Evolutionary conservation across 1,140 invertebrate genomes (phyloP), one percentile per base, ranked within the genome.

Genomic region (Micrasema minimum): DNA sequence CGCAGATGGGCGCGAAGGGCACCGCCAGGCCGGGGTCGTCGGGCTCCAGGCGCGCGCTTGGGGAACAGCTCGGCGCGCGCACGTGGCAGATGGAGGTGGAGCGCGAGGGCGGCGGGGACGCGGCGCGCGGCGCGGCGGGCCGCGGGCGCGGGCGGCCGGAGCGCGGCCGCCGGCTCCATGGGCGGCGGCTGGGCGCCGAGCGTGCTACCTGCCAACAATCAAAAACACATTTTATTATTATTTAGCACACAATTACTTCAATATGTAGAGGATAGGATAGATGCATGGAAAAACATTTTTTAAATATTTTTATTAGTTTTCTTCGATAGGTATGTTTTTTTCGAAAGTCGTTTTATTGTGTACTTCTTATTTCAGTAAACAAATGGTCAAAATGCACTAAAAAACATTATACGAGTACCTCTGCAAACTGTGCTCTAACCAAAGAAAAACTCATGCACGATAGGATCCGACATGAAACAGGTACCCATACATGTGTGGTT

Each of bases 1-100:
- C 83, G 74, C 82, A 83, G 66, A 85, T 83, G 6, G 82, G 80
- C 50, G 78, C 74, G 78, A 83, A 83, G 35, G 80, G 81, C 6
- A 80, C 75, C 10, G 81, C 80, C n/a, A 83, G 64, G 18, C 77
- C 80, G 5, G 81, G 81, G 76, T 83, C 83, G 71, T 85, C 83
- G 74, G 79, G 79, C 66, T 83, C 80, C 26, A 81, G 79, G 79
- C 16, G 79, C 77, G 69, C 77, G 69, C 5, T 81, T 80, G 37
- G 83, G 82, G 76, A 80, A 85, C 9, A 83, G 77, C 66, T 85
- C 83, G 6, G 80, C 77, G 82, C 81, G 16, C 82, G 79, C 55
- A 80, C 79, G 65, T 81, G 79, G 72, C 80, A 81, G 74, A 75
- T 61, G 22, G 59, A 61, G 26, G 43, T 43, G 23, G 37, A 18